Evolutionary conservation across 1,140 invertebrate genomes (phyloP).

Genomic region (Zophobas morio): DNA sequence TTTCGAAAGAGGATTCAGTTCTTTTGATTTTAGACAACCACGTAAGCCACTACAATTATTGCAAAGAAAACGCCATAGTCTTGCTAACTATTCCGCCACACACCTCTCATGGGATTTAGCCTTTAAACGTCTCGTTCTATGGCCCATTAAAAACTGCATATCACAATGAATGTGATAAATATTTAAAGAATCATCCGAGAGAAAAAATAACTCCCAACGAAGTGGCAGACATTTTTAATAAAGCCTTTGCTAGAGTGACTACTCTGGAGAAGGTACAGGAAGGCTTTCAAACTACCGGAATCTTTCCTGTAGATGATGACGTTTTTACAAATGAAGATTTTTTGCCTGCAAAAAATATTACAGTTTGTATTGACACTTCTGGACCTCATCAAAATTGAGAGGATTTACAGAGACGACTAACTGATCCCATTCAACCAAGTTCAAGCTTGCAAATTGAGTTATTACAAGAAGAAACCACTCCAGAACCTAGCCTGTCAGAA

Average conservation of each 20-base stretch:
- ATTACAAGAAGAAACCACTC: no score
- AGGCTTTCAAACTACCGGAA: conserved; percentile 53
- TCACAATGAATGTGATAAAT: conserved; percentile 64
- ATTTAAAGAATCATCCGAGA: conserved; percentile 57
- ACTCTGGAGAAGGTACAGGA: conserved; percentile 57
- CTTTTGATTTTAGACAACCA: conserved; percentile 68
- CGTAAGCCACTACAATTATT: conserved; percentile 62
- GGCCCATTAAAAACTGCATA: conserved; percentile 67
- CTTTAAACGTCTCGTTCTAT: conserved; percentile 56
- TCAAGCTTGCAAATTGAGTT: no score
- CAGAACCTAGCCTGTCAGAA: no score
- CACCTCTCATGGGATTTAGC: conserved; percentile 58
- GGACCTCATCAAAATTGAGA: no score
- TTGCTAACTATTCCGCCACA: conserved; percentile 66
- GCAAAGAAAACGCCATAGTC: conserved; percentile 60
- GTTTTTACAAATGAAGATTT: no score
- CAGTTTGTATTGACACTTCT: no score
- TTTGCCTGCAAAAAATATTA: no score
- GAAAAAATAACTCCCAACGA: conserved; percentile 64
- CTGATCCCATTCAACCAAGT: no score
- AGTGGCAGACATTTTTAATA: conserved; percentile 63
- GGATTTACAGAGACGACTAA: no score
- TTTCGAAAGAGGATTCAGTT: conserved; percentile 60
- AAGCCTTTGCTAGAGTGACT: conserved; percentile 63
- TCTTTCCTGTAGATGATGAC: conserved; percentile 52